These are phyloP conservation scores for Potamarius usumacintae DNA, from an alignment of 2,113 vertebrate genomes.

Conservation along the genomic window DNA sequence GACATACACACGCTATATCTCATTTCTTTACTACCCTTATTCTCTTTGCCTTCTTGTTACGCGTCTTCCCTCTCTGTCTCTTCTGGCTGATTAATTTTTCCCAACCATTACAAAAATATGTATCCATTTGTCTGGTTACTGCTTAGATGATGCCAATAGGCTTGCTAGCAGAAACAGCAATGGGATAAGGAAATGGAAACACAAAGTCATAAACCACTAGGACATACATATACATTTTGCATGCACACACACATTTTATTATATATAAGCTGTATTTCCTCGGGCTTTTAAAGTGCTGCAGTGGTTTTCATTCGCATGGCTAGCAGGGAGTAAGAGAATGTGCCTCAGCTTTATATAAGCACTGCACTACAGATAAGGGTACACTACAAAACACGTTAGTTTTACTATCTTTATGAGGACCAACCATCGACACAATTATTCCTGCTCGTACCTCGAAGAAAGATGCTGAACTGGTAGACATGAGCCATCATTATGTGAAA, in stretches of 20 bases:
- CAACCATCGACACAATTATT: neutral
- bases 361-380: conserved; percentile 29
- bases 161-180: conserved; percentile 1
- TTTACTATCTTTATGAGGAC: neutral
- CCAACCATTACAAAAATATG: conserved; percentile 19
- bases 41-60: neutral
- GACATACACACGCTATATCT: neutral
- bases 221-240: neutral
- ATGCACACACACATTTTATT: neutral
- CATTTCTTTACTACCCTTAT: conserved; percentile 1
- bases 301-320: conserved; percentile 51
- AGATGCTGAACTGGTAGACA: neutral
- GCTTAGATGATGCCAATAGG: conserved; percentile 33
- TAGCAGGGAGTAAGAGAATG: conserved; percentile 22
- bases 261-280: neutral
- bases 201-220: conserved; percentile 45
- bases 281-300: conserved; percentile 25
- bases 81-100: neutral
- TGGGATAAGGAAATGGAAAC: conserved; percentile 37
- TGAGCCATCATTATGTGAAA: neutral
- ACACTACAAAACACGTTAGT: neutral
- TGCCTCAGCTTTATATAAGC: conserved; percentile 31
- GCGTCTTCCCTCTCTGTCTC: neutral
- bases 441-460: neutral
- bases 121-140: conserved; percentile 12